Conservation (phyloP, 2,113 vertebrate species). For the Mola mola region DNA sequence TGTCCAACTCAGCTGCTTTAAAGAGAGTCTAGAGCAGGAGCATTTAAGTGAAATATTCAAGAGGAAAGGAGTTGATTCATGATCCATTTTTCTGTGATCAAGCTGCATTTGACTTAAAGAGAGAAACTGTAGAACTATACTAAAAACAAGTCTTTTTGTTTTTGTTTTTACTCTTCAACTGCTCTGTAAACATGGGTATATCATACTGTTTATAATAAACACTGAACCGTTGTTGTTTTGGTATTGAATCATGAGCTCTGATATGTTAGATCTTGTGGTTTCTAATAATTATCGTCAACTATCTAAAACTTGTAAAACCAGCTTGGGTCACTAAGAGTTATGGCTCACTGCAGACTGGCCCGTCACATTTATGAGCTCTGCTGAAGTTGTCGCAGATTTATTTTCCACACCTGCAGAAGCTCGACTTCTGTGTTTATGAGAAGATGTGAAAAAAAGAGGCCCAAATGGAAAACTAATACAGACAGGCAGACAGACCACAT, state of each 20-base stretch:
- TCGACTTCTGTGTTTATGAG: slow-evolving; percentile 51
- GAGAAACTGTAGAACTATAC: no score
- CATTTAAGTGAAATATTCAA: no score
- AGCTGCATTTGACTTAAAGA: no score
- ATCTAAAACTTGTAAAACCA: neutral
- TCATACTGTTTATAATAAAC: neutral
- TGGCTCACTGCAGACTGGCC: neutral
- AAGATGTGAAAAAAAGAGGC: slow-evolving; percentile 36
- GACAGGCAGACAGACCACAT: slow-evolving; percentile 70
- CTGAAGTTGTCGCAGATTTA: slow-evolving; percentile 31
- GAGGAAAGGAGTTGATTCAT: neutral
- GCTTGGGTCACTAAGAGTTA: neutral
- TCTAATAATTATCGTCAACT: neutral
- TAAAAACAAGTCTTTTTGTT: no score
- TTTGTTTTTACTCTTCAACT: neutral
- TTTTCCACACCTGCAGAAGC: slow-evolving; percentile 41
- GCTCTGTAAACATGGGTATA: no score
- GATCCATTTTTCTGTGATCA: slow-evolving; percentile 9
- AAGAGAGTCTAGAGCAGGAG: slow-evolving; percentile 5
- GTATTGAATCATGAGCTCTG: neutral
- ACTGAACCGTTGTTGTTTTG: neutral
- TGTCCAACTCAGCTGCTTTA: slow-evolving; percentile 20
- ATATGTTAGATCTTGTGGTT: neutral
- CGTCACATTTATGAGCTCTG: neutral
- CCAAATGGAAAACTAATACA: slow-evolving; percentile 64